These are phyloP conservation scores for Carassius auratus DNA, from an alignment of 2,113 vertebrate genomes.

Conservation along the genomic window DNA sequence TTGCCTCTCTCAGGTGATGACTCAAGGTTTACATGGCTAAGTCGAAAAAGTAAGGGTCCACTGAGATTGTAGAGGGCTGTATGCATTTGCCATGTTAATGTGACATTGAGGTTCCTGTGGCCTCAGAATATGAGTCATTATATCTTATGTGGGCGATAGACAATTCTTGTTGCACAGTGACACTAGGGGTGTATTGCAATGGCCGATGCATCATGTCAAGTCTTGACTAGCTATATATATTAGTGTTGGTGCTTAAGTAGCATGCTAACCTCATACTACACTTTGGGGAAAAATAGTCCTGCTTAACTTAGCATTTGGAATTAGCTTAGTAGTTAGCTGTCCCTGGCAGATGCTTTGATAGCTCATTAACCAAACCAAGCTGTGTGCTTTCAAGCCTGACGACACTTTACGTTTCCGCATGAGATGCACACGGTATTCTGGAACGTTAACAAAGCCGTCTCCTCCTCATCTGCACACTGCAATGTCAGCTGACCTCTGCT, in stretches of 20 bases:
- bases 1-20: constrained; percentile 35
- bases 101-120: not conserved
- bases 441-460: too few species aligned
- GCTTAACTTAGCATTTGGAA: too few species aligned
- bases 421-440: too few species aligned
- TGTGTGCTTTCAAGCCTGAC: too few species aligned
- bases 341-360: too few species aligned
- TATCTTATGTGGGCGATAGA: not conserved
- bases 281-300: not conserved
- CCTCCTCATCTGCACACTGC: too few species aligned
- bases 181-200: not conserved
- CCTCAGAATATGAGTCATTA: constrained; percentile 35
- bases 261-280: not conserved
- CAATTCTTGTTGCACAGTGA: not conserved
- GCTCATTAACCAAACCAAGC: too few species aligned
- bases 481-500: constrained; percentile 35
- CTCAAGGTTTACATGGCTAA: constrained; percentile 36
- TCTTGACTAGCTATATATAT: not conserved
- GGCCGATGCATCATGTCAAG: not conserved
- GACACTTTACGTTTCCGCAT: too few species aligned
- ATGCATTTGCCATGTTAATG: constrained; percentile 30
- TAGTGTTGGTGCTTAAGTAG: not conserved
- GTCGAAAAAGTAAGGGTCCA: constrained; percentile 27
- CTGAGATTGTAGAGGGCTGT: constrained; percentile 14
- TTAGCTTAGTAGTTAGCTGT: too few species aligned